Base-by-base conservation (phyloP, 2,113 vertebrate genomes). In the Tragelaphus buxtoni region DNA sequence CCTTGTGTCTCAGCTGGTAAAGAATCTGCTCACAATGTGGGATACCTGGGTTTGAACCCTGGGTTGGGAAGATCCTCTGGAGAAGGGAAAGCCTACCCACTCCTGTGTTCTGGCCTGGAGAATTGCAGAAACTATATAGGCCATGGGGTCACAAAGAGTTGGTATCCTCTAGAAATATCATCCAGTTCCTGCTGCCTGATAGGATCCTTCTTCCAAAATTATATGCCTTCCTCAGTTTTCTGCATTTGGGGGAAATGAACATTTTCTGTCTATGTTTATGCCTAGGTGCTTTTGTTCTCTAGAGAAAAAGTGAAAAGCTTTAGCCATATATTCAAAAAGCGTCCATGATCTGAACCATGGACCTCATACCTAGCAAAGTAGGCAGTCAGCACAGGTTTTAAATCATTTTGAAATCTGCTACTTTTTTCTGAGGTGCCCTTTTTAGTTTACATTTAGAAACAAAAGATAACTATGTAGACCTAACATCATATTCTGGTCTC, bases 331-430 rank as follows among this genome's bases (percentile, higher is more conserved):
- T 39, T 88, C 30, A 91, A 17, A 18, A 74, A 93, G 7, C 0
- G 0, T 39, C 3, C 8, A 18, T 74, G 72, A 93, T 63, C 24
- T 61, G 76, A 55, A 26, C 61, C 49, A 63, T 39, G 8, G 18
- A 5, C 47, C n/a, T 14, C 47, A 26, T n/a, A 39, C 42, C 18
- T 65, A 39, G 5, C 58, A 30, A 22, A 18, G 24, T 49, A 84
- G 91, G 42, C 56, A 30, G 26, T 72, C 30, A 26, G 32, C 9
- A 1, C 30, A 69, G n/a, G 9, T 84, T 74, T 6, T 72, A 77
- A 95, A 51, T 88, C 77, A 81, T 96, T 90, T 96, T 63, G 56
- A 92, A 96, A 61, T 81, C 77, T 69, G 42, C 42, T 42, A 47
- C 28, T 90, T 69, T 92, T 91, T 61, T 28, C 39, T 58, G 18